Evolutionary conservation across 2,888 invertebrate species (phyloP), one percentile per base, ranked within the genome.

Genomic region (Papilio elwesi): DNA sequence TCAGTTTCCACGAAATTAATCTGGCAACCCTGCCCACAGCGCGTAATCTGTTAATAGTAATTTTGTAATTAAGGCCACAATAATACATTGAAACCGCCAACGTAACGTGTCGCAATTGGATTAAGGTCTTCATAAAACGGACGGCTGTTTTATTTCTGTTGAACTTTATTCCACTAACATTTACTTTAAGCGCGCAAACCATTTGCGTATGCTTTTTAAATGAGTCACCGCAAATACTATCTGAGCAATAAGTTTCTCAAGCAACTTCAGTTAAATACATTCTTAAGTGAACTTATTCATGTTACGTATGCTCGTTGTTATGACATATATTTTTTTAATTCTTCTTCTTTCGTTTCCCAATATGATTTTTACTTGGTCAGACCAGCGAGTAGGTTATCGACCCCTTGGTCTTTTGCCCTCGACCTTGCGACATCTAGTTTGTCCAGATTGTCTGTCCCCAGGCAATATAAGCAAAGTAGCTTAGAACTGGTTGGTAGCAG

Each of bases 11-110:
- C 51, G 65, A 65, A 65, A 5, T 62, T 43, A 0, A 62, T 16
- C 55, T 69, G 65, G 26, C 69, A 73, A 16, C 73, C 65, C 73
- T 73, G 52, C 26, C 65, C 43, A 64, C 16, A 16, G 43, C 43
- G 73, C 57, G 65, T 73, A 73, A 73, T 69, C 69, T 67, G 59
- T 71, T 65, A 49, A 73, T 66, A 73, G 69, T 73, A 65, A 73
- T 69, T 69, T 73, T 59, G 65, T 59, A 69, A 73, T 73, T 73
- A 73, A 69, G 69, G 57, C 48, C 59, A 69, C 73, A 65, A 65
- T 72, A 68, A 68, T 59, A 69, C 57, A 73, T 73, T 69, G 47
- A 59, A 55, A 68, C 68, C 51, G 69, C 49, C 64, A 68, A 65
- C 65, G 49, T 64, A 53, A 68, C 51, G 64, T 51, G 65, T 16